Percentiles rank a stretch among this genome's conserved stretches.
These are phyloP conservation scores for Trissolcus basalis DNA, from an alignment of 1,140 invertebrate genomes.

Conservation along the genomic window DNA sequence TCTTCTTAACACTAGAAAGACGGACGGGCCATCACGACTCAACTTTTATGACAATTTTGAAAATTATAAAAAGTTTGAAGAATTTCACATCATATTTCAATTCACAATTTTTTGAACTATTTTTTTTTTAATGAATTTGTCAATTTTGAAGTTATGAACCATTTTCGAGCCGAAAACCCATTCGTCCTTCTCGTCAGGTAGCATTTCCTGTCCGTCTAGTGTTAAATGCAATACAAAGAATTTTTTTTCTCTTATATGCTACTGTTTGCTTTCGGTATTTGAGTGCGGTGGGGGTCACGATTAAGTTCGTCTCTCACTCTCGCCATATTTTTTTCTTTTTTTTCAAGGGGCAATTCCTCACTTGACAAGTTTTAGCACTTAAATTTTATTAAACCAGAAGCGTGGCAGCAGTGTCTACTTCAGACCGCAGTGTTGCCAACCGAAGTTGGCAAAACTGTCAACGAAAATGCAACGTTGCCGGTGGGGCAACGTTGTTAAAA, in stretches of 20 bases:
- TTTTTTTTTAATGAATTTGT: no score
- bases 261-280: constrained; percentile 33
- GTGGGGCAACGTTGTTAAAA: no score
- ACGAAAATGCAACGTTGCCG: no score
- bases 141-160: no score
- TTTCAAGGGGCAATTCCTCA: constrained; percentile 73
- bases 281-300: constrained; percentile 46
- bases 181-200: not conserved
- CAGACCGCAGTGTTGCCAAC: constrained; percentile 54
- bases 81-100: no score
- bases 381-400: constrained; percentile 59
- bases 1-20: no score
- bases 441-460: not conserved
- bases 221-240: not conserved
- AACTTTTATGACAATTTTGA: no score
- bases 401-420: constrained; percentile 66
- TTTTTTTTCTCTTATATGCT: constrained; percentile 30
- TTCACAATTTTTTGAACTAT: no score
- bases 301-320: constrained; percentile 57
- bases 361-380: constrained; percentile 59
- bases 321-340: constrained; percentile 40
- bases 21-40: no score
- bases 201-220: no score
- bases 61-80: no score
- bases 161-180: no score